Evolutionary conservation across 1,140 invertebrate species (phyloP), one percentile per base, ranked within the genome.

Genomic region (Melipona quadrifasciata): DNA sequence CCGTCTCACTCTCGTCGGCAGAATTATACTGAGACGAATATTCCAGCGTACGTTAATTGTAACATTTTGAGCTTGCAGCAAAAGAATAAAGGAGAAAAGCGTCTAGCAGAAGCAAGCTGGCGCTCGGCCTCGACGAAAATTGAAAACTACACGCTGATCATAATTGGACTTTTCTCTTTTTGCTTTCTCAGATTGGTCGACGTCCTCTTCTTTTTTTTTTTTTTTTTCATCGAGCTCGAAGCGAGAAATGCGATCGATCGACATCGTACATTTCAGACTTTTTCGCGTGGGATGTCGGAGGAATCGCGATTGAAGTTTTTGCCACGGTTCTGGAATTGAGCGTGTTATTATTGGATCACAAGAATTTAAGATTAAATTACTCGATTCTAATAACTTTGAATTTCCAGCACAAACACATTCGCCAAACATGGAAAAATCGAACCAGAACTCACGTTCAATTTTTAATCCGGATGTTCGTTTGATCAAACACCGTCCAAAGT

Each of bases 181-280:
- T 53, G 6, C 51, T 14, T 31, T 67, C n/a, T 19, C 21, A 78
- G 34, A 53, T 78, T 51, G 47, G n/a, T 78, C 65, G 53, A 78
- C 53, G n/a, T n/a, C 19, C 17, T 24, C 39, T 47, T 47, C 39
- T 39, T 39, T 39, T n/a, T 31, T 31, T 31, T 31, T 31, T 31
- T 19, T 12, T 47, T 67, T 53, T 31, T 31, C 24, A 19, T 21
- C 4, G n/a, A 12, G 4, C 11, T 14, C 47, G 75, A 64, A 51
- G n/a, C n/a, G 58, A 64, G 61, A 78, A 67, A 53, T 78, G 53
- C 67, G 64, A 79, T 79, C 24, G 74, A 76, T 76, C n/a, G 70
- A 72, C 51, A 34, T 65, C 34, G 58, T 51, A 47, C 53, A 51
- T 65, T 77, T 76, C 57, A 34, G 8, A 0, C 3, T 27, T 31